These are phyloP conservation scores for Crematogaster levior DNA, from an alignment of 2,888 invertebrate genomes.

Conservation along the genomic window DNA sequence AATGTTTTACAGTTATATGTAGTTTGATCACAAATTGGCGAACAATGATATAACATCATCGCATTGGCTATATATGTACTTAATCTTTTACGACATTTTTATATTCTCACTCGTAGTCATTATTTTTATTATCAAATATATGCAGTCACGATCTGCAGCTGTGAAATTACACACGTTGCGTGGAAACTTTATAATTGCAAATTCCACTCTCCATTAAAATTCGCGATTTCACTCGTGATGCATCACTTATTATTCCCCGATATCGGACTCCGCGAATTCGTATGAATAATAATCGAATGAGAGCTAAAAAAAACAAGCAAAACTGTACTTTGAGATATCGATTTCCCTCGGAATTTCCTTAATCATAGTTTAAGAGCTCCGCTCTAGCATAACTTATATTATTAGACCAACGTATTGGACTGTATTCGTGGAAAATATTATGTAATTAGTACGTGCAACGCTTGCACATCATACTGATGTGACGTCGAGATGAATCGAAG, in stretches of 20 bases:
- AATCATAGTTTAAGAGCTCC: too few species aligned
- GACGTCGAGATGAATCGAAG: background rate
- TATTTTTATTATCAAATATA: background rate
- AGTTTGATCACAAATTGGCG: background rate
- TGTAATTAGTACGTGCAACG: background rate
- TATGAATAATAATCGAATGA: background rate
- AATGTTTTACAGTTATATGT: background rate
- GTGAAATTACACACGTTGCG: background rate
- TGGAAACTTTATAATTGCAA: conserved; percentile 11
- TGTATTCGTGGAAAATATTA: background rate
- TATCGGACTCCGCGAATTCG: background rate
- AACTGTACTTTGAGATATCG: background rate
- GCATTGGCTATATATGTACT: too few species aligned
- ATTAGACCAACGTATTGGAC: background rate
- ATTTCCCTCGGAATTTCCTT: background rate
- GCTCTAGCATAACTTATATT: too few species aligned
- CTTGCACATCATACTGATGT: background rate
- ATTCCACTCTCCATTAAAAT: conserved; percentile 6
- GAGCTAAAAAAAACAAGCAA: background rate
- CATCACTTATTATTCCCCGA: background rate
- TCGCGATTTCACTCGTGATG: conserved; percentile 4
- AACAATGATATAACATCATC: background rate
- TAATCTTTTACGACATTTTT: background rate
- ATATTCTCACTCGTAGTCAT: background rate
- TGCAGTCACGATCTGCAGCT: background rate